Percentiles rank a stretch among this genome's conserved stretches.
phyloP scores from a whole-genome alignment of 2,888 invertebrate species.

The Rosalia funebris region DNA sequence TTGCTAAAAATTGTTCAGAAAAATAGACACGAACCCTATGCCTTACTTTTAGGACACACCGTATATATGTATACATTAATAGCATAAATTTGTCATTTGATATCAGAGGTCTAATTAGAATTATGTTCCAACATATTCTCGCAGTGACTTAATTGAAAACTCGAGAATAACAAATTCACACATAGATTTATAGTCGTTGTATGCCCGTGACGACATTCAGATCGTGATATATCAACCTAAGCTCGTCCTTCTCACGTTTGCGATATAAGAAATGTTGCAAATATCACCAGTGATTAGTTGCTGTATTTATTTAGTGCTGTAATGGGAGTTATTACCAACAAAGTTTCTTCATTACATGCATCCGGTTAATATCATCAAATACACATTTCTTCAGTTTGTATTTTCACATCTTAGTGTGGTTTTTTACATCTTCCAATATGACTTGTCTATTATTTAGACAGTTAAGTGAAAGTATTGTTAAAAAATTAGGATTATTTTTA shows the following conservation, averaged over 20 bases:
- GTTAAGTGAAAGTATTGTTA: background rate
- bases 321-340: conserved; percentile 2
- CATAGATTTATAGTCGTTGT: background rate
- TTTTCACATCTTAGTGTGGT: background rate
- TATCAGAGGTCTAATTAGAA: no score
- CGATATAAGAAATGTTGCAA: conserved; percentile 28
- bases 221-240: conserved; percentile 43
- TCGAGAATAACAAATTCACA: conserved; percentile 3
- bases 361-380: background rate
- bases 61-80: no score
- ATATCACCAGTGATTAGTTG: conserved; percentile 30
- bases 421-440: no score
- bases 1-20: no score
- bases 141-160: no score
- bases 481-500: background rate
- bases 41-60: no score
- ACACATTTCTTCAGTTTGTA: background rate
- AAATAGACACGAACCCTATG: no score
- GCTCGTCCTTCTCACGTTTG: conserved; percentile 35
- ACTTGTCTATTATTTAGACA: no score
- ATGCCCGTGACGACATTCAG: conserved; percentile 27
- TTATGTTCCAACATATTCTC: no score
- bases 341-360: background rate
- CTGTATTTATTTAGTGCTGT: conserved; percentile 3
- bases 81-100: no score